Evolutionary conservation across 2,888 invertebrate genomes (phyloP).

Genomic region (Sclerodermus sp.): DNA sequence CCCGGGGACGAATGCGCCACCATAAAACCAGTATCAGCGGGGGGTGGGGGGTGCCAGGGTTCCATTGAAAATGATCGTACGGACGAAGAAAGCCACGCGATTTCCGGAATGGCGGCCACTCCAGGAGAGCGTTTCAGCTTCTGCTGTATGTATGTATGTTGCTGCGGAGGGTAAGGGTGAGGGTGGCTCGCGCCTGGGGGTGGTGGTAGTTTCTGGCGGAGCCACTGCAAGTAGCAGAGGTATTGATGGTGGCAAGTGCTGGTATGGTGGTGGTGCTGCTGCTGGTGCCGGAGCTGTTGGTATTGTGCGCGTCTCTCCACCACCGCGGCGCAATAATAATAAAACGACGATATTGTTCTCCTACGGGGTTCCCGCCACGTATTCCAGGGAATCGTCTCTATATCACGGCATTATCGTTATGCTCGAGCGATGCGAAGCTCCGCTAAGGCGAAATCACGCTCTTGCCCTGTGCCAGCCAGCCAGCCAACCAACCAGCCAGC

Average conservation of each 20-base stretch:
- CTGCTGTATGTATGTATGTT: no score
- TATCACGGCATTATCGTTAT: slow-evolving; percentile 1
- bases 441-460: slow-evolving; percentile 12
- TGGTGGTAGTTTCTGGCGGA: no score
- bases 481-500: no score
- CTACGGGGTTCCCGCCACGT: background rate
- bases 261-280: no score
- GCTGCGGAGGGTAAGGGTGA: no score
- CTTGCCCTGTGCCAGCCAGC: slow-evolving; percentile 3
- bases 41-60: slow-evolving; percentile 1
- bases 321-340: slow-evolving; percentile 26
- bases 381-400: slow-evolving; percentile 1
- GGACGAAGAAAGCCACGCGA: no score
- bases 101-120: no score
- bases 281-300: no score
- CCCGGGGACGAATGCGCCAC: slow-evolving; percentile 8
- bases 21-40: slow-evolving; percentile 6
- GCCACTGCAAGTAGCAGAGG: no score
- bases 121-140: no score
- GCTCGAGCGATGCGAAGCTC: background rate
- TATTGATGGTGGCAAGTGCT: no score
- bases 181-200: no score
- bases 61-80: slow-evolving; percentile 29
- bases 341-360: slow-evolving; percentile 32
- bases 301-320: slow-evolving; percentile 17